Evolutionary conservation across 2,113 vertebrate species (phyloP).

Genomic region (Alces alces): DNA sequence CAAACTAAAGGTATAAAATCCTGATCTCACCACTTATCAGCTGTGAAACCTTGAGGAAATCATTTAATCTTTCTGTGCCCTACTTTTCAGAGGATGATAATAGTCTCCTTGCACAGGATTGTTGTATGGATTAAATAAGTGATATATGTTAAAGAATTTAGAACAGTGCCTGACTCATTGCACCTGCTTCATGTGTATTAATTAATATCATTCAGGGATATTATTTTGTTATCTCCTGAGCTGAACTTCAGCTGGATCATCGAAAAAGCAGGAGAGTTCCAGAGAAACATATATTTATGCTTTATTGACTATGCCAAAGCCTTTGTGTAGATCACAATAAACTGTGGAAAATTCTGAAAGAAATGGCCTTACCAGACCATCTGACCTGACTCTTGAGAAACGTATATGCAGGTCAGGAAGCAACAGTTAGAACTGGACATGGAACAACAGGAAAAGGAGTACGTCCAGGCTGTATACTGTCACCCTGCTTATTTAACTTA

Average conservation of each 20-base stretch:
- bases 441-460: too few species aligned
- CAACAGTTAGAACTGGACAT: too few species aligned
- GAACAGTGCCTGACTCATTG: not conserved
- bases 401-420: too few species aligned
- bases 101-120: not conserved
- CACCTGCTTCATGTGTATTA: not conserved
- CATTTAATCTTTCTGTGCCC: not conserved
- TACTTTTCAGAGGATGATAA: not conserved
- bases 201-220: not conserved
- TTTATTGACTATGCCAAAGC: too few species aligned
- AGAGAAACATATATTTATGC: too few species aligned
- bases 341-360: too few species aligned
- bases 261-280: too few species aligned
- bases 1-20: not conserved
- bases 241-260: not conserved
- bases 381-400: too few species aligned
- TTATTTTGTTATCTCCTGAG: not conserved
- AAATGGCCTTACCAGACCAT: too few species aligned
- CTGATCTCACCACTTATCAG: not conserved
- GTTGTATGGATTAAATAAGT: not conserved
- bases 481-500: too few species aligned
- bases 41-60: not conserved
- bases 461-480: too few species aligned
- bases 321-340: too few species aligned
- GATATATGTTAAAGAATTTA: not conserved